These are phyloP conservation scores for Pristionchus exspectatus DNA, from an alignment of 2,888 invertebrate genomes.

Conservation along the genomic window DNA sequence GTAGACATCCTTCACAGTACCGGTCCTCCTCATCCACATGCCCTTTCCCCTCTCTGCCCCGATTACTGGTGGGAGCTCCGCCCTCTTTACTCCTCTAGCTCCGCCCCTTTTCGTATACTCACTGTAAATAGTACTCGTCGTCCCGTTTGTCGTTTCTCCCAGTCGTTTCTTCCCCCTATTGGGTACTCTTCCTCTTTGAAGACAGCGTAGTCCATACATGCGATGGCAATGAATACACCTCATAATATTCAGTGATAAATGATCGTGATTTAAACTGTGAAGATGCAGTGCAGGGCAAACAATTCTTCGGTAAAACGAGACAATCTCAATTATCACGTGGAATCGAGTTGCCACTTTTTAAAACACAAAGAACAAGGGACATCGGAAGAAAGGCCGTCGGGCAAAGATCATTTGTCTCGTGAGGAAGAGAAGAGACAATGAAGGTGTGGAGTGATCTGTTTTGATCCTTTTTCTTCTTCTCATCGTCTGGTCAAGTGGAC, in stretches of 20 bases:
- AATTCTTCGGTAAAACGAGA: neutral
- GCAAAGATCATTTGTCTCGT: neutral
- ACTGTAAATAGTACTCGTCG: constrained; percentile 40
- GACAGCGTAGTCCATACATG: neutral
- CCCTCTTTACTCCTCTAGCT: neutral
- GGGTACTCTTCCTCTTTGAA: constrained; percentile 20
- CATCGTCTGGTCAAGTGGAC: constrained; percentile 3
- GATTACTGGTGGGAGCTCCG: neutral
- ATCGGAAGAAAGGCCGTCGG: neutral
- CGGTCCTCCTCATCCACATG: neutral
- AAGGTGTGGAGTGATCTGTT: constrained; percentile 23
- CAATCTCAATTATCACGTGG: no score
- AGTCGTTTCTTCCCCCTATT: neutral
- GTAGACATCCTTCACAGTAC: constrained; percentile 15
- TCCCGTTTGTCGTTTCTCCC: neutral
- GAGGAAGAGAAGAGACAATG: constrained; percentile 1
- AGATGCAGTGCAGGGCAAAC: neutral
- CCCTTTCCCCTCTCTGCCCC: neutral
- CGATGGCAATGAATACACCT: constrained; percentile 37
- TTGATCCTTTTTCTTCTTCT: neutral
- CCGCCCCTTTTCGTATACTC: constrained; percentile 4
- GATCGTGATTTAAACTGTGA: constrained; percentile 3
- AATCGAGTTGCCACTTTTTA: no score
- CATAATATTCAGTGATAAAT: constrained; percentile 48
- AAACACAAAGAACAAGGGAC: neutral